These are phyloP conservation scores for Anoplolepis gracilipes DNA, from an alignment of 1,140 invertebrate genomes.

Conservation along the genomic window DNA sequence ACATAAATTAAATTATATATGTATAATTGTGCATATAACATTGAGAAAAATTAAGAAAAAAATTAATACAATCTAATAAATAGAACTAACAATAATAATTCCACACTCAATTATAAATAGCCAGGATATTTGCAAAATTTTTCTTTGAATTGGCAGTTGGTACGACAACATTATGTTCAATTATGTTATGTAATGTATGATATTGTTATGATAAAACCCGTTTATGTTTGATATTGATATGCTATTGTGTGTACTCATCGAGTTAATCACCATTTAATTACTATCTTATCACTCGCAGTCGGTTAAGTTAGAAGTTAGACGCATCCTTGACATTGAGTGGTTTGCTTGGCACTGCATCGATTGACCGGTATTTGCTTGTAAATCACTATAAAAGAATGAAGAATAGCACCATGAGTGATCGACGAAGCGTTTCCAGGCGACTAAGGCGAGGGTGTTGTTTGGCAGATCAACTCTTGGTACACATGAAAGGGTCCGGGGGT, in stretches of 20 bases:
- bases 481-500: conserved; percentile 27
- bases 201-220: neutral
- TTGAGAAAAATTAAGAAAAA: too few species aligned
- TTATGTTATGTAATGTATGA: neutral
- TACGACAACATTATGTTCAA: neutral
- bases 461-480: conserved; percentile 48
- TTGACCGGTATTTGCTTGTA: conserved; percentile 15
- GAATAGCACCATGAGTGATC: conserved; percentile 44
- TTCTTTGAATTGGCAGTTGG: too few species aligned
- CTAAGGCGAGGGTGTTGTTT: conserved; percentile 53
- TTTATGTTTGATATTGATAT: too few species aligned
- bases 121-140: too few species aligned
- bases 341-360: neutral
- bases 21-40: too few species aligned
- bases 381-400: conserved; percentile 42
- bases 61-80: neutral
- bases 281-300: neutral
- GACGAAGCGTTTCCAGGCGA: conserved; percentile 25
- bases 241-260: neutral
- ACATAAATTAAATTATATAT: too few species aligned
- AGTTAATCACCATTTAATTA: conserved; percentile 6
- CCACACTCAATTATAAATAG: too few species aligned
- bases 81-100: neutral
- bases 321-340: neutral
- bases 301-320: neutral